Conservation (phyloP, 2,113 vertebrate genomes). For the Cephalopholis sonnerati region DNA sequence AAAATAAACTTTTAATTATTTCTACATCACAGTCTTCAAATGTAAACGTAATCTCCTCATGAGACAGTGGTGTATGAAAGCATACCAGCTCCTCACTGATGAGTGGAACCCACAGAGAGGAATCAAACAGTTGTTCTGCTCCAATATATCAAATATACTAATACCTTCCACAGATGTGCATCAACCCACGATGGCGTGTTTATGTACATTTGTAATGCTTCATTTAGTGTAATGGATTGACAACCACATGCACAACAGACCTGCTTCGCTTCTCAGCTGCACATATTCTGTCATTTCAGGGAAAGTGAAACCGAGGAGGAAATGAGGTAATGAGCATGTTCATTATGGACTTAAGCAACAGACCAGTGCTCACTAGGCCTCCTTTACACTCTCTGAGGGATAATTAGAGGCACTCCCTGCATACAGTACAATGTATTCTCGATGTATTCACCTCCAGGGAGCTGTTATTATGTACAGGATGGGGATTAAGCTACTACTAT, state of each 20-base stretch:
- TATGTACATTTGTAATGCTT: slow-evolving; percentile 17
- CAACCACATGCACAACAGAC: slow-evolving; percentile 10
- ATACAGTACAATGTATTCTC: slow-evolving; percentile 24
- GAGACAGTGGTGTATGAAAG: slow-evolving; percentile 6
- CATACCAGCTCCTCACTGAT: neutral
- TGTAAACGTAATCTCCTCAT: neutral
- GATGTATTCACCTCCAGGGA: slow-evolving; percentile 24
- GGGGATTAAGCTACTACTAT: slow-evolving; percentile 41
- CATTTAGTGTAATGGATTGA: slow-evolving; percentile 20
- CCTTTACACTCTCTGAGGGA: slow-evolving; percentile 31
- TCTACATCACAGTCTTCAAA: neutral
- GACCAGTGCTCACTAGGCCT: slow-evolving; percentile 21
- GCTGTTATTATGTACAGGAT: slow-evolving; percentile 48
- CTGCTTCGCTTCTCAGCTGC: slow-evolving; percentile 3
- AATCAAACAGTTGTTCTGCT: slow-evolving; percentile 20
- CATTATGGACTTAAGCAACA: slow-evolving; percentile 51
- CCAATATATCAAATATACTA: slow-evolving; percentile 30
- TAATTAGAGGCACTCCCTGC: neutral
- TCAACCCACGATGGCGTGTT: slow-evolving; percentile 29
- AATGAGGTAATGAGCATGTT: slow-evolving; percentile 64
- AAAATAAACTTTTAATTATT: neutral
- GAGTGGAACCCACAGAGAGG: neutral
- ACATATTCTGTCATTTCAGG: slow-evolving; percentile 36
- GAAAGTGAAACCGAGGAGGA: slow-evolving; percentile 45
- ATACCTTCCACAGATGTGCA: slow-evolving; percentile 51